Evolutionary conservation across 2,888 invertebrate species (phyloP).

Genomic region (Dorcus parallelipipedus): DNA sequence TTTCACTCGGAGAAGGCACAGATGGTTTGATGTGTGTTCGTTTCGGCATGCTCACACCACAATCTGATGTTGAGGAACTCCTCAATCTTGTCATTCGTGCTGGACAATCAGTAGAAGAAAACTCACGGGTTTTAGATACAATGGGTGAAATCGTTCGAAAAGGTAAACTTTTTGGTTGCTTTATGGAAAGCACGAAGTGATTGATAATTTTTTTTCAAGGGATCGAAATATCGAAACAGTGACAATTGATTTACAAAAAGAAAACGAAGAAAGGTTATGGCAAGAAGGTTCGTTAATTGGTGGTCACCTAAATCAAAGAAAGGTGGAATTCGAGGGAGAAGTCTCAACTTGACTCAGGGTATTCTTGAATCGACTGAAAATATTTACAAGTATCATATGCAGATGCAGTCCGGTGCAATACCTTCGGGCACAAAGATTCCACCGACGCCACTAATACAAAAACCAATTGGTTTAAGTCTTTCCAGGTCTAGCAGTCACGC

Average conservation of each 20-base stretch:
- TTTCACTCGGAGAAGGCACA: slow-evolving; percentile 86
- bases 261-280: slow-evolving; percentile 86
- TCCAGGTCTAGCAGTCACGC: slow-evolving; percentile 64
- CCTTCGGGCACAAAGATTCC: slow-evolving; percentile 61
- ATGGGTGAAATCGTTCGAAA: slow-evolving; percentile 94
- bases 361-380: slow-evolving; percentile 79
- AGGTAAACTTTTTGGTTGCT: slow-evolving; percentile 49
- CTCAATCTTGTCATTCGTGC: slow-evolving; percentile 80
- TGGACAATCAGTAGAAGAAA: slow-evolving; percentile 91
- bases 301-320: slow-evolving; percentile 81
- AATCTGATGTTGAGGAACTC: slow-evolving; percentile 90
- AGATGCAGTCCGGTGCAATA: slow-evolving; percentile 60
- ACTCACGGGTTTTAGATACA: slow-evolving; percentile 84
- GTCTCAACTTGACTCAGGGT: slow-evolving; percentile 73
- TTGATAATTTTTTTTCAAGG: slow-evolving; percentile 51
- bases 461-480: slow-evolving; percentile 61
- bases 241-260: slow-evolving; percentile 84
- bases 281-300: slow-evolving; percentile 96
- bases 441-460: slow-evolving; percentile 67
- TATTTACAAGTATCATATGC: slow-evolving; percentile 81
- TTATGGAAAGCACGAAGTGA: no score
- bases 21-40: slow-evolving; percentile 86
- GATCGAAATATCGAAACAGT: slow-evolving; percentile 93
- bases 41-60: slow-evolving; percentile 95
- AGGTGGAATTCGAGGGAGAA: slow-evolving; percentile 75